Percentiles rank a stretch among this genome's conserved stretches.
Evolutionary conservation across 2,888 invertebrate species (phyloP).

Genomic region (Beris morrisii): DNA sequence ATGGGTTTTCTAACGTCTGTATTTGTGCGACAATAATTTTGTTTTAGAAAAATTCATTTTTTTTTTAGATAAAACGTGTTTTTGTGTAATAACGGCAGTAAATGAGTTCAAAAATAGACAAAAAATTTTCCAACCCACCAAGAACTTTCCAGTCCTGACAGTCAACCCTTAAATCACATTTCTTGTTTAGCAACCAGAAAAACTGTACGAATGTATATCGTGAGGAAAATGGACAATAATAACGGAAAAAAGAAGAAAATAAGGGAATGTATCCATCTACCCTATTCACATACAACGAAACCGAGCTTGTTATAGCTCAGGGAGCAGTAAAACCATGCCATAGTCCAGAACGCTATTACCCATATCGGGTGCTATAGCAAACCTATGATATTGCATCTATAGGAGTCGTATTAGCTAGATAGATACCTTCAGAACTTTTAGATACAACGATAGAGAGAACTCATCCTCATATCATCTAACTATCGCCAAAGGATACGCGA

Average conservation of each 20-base stretch:
- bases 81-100: too few relatives aligned
- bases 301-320: not conserved
- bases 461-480: conserved; percentile 19
- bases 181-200: conserved; percentile 36
- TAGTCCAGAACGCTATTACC: conserved; percentile 11
- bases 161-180: conserved; percentile 20
- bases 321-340: conserved; percentile 8
- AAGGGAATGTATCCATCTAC: conserved; percentile 25
- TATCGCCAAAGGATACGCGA: conserved; percentile 27
- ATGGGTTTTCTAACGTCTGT: too few relatives aligned
- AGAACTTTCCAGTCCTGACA: not conserved
- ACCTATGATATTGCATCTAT: not conserved
- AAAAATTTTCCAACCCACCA: too few relatives aligned
- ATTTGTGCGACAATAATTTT: too few relatives aligned
- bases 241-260: conserved; percentile 26
- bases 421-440: conserved; percentile 1
- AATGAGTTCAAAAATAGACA: too few relatives aligned
- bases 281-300: conserved; percentile 13
- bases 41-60: too few relatives aligned
- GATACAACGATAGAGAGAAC: conserved; percentile 16
- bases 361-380: not conserved
- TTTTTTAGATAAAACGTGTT: too few relatives aligned
- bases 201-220: conserved; percentile 35
- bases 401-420: not conserved
- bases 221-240: conserved; percentile 38